Evolutionary conservation across 2,888 invertebrate genomes (phyloP).

Genomic region (Aphodius sticticus): DNA sequence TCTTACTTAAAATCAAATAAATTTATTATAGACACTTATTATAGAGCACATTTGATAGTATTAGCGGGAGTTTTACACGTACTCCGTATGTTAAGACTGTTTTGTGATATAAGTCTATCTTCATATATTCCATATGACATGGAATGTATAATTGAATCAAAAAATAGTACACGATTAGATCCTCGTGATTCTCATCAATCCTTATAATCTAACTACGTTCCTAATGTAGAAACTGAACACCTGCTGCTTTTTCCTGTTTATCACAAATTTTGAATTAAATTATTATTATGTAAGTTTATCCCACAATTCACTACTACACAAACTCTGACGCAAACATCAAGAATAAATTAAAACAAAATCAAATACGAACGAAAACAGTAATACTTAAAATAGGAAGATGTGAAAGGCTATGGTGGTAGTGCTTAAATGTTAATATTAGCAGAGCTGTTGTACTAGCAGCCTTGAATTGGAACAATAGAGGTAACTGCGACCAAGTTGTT

Average conservation of each 20-base stretch:
- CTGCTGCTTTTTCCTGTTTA: not conserved
- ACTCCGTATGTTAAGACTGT: conserved; percentile 7
- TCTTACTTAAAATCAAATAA: conserved; percentile 19
- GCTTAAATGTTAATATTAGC: not conserved
- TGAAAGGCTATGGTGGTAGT: not conserved
- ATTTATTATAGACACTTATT: not conserved
- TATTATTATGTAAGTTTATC: not conserved
- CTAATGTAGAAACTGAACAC: conserved; percentile 4
- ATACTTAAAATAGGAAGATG: not conserved
- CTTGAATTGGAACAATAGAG: too few species aligned
- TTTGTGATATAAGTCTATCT: not conserved
- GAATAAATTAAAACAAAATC: not conserved
- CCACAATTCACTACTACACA: not conserved
- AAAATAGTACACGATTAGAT: not conserved
- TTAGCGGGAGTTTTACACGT: conserved; percentile 6
- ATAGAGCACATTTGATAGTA: conserved; percentile 20
- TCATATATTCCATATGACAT: not conserved
- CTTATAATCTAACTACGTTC: not conserved
- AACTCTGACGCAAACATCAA: not conserved
- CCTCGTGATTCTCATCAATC: not conserved
- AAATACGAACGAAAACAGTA: not conserved
- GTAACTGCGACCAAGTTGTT: conserved; percentile 38
- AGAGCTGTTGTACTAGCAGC: conserved; percentile 31
- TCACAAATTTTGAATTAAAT: conserved; percentile 4
- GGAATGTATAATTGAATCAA: not conserved